Evolutionary conservation across 1,140 invertebrate genomes (phyloP).

Genomic region (Holotrichia oblita): DNA sequence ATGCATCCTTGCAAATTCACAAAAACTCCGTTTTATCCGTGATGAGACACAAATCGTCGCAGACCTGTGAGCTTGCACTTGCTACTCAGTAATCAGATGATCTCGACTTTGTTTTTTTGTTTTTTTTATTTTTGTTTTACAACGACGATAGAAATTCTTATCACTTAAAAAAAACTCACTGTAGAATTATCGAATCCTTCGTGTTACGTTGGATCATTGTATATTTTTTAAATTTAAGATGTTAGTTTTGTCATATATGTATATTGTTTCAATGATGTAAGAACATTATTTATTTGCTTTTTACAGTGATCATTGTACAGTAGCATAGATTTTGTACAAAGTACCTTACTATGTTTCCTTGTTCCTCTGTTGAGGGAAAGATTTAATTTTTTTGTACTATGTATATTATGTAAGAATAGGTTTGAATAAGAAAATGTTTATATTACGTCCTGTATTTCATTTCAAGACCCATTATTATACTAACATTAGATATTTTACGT

Average conservation of each 20-base stretch:
- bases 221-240: slow-evolving; percentile 47
- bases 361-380: slow-evolving; percentile 51
- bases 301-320: slow-evolving; percentile 60
- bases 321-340: slow-evolving; percentile 61
- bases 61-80: slow-evolving; percentile 24
- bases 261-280: slow-evolving; percentile 55
- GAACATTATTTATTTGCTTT: slow-evolving; percentile 61
- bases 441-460: slow-evolving; percentile 45
- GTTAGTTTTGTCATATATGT: slow-evolving; percentile 55
- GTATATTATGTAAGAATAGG: slow-evolving; percentile 62
- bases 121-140: slow-evolving; percentile 42
- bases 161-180: slow-evolving; percentile 47
- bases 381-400: slow-evolving; percentile 62
- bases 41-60: background rate
- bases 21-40: background rate
- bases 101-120: slow-evolving; percentile 48
- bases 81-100: slow-evolving; percentile 46
- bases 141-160: slow-evolving; percentile 49
- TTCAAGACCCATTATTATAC: background rate
- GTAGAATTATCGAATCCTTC: slow-evolving; percentile 46
- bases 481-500: too few relatives aligned
- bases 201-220: slow-evolving; percentile 45
- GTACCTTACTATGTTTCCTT: slow-evolving; percentile 56
- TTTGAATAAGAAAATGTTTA: slow-evolving; percentile 63
- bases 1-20: slow-evolving; percentile 37